phyloP scores from a whole-genome alignment of 2,888 invertebrate genomes.

The Caenorhabditis japonica region DNA sequence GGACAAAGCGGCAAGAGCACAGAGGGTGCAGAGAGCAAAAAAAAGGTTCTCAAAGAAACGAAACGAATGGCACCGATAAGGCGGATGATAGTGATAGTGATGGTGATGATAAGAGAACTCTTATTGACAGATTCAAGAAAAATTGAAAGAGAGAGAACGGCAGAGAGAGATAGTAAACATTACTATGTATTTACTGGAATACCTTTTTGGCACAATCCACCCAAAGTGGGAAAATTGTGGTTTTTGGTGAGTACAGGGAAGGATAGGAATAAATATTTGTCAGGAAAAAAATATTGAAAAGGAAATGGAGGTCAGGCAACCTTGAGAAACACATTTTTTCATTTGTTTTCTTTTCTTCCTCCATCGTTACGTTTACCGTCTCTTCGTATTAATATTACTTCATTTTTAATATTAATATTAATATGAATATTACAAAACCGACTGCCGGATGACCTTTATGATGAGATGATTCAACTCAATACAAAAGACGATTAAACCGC shows the following conservation, averaged over 20 bases:
- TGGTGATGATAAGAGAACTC: too few relatives aligned
- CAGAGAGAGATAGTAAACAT: slow-evolving; percentile 19
- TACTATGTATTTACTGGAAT: background rate
- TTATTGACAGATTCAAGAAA: slow-evolving; percentile 35
- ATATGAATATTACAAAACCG: slow-evolving; percentile 18
- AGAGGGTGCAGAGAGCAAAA: slow-evolving; percentile 13
- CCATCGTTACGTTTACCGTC: background rate
- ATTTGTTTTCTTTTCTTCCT: background rate
- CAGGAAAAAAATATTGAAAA: background rate
- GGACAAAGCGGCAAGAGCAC: slow-evolving; percentile 6
- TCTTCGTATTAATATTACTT: slow-evolving; percentile 8
- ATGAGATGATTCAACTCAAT: slow-evolving; percentile 51
- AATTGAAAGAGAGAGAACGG: too few relatives aligned
- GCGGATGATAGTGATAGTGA: slow-evolving; percentile 27
- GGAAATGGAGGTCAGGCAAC: slow-evolving; percentile 14
- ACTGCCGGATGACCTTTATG: background rate
- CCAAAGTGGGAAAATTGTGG: background rate
- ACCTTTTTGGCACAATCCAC: too few relatives aligned
- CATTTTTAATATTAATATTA: slow-evolving; percentile 14
- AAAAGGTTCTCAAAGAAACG: slow-evolving; percentile 26
- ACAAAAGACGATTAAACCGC: slow-evolving; percentile 35
- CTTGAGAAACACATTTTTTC: background rate
- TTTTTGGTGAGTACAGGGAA: background rate
- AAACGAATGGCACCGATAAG: slow-evolving; percentile 33
- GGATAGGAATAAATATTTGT: slow-evolving; percentile 6